Base-by-base conservation (phyloP, 2,888 invertebrate genomes). In the Pristionchus exspectatus region DNA sequence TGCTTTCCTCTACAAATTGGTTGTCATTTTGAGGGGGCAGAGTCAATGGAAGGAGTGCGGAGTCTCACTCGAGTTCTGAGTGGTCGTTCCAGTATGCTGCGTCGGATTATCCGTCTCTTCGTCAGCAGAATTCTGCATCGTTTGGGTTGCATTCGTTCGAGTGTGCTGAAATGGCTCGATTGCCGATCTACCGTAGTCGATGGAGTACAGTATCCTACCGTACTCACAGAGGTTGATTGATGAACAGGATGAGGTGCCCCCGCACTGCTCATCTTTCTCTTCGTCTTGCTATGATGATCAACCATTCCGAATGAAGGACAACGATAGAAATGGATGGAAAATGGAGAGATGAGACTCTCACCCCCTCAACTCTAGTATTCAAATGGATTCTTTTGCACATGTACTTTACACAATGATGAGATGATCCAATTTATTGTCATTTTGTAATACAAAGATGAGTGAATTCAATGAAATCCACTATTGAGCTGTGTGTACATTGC, bases 41-140 rank as follows among this genome's bases (percentile, higher is more conserved):
- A 74, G 81, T 50, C 44, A 81, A 38, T 50, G 50, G 10, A 30
- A 77, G 77, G 24, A 54, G 81, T n/a, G 81, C 81, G 81, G 50
- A 50, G 50, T 54, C 81, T 54, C 50, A 81, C 81, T 81, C 81
- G 81, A 81, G 14, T 54, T 44, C n/a, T 2, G n/a, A 27, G 81
- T 54, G 50, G 14, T 54, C n/a, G 3, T 50, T 44, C 44, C 77
- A 21, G 77, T n/a, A n/a, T 54, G 81, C 38, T 54, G 81, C 38
- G 81, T 81, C n/a, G 50, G 50, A n/a, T 33, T 77, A 44, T 81
- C 81, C 54, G 81, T 81, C 81, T 81, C 81, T 27, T 81, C 81
- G n/a, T 81, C 81, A 16, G 16, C 27, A 12, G 81, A 81, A 27
- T 81, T 81, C 50, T 81, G 81, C 81, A 50, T 44, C 81, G 81